Conservation (phyloP, 2,113 vertebrate genomes). For the Amphiprion ocellaris region DNA sequence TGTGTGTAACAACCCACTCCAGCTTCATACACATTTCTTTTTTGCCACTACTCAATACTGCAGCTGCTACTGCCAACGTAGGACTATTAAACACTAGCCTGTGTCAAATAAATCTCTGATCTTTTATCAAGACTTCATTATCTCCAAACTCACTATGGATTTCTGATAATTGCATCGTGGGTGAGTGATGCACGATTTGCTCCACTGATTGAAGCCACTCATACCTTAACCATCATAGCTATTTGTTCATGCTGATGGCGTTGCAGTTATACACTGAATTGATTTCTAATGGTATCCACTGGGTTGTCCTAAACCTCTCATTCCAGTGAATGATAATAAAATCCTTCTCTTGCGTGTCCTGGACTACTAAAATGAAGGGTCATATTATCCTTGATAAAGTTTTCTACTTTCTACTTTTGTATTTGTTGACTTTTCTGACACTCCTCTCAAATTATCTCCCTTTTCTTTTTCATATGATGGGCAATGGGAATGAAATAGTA, state of each 20-base stretch:
- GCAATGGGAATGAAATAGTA: background rate
- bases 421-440: no score
- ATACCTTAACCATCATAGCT: constrained; percentile 7
- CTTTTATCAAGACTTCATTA: constrained; percentile 35
- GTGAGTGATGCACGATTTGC: background rate
- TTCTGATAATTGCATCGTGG: constrained; percentile 31
- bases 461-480: no score
- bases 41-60: constrained; percentile 3
- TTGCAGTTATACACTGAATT: constrained; percentile 12
- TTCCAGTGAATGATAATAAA: constrained; percentile 11
- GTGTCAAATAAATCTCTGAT: constrained; percentile 24
- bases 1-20: background rate
- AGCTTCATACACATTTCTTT: constrained; percentile 2
- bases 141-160: constrained; percentile 41
- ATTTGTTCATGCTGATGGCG: constrained; percentile 19
- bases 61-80: constrained; percentile 9
- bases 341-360: background rate
- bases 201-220: constrained; percentile 19
- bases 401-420: no score
- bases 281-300: constrained; percentile 17
- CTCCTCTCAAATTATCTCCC: no score
- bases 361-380: background rate
- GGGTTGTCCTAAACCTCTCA: constrained; percentile 20
- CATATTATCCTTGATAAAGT: background rate
- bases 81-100: constrained; percentile 25